Evolutionary conservation across 2,113 vertebrate genomes (phyloP).

Genomic region (Colaptes auratus): DNA sequence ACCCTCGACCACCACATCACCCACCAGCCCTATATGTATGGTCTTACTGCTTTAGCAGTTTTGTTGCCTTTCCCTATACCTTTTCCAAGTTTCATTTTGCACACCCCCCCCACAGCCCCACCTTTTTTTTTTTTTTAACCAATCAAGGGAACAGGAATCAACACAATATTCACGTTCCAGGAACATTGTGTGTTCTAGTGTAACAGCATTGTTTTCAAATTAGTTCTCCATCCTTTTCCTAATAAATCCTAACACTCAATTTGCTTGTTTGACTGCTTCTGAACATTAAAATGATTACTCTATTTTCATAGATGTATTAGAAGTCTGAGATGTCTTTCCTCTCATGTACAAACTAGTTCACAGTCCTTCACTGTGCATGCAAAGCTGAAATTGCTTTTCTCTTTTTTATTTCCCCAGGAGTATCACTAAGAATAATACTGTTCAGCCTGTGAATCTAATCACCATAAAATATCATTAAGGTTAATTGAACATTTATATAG

Average conservation of each 20-base stretch:
- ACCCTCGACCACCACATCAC: no score
- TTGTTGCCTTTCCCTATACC: neutral
- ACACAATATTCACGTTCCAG: neutral
- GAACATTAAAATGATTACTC: conserved; percentile 51
- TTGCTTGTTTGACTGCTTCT: conserved; percentile 57
- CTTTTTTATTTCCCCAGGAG: conserved; percentile 19
- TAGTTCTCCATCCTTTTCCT: conserved; percentile 4
- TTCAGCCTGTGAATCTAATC: conserved; percentile 47
- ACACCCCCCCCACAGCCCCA: no score
- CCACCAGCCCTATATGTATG: no score
- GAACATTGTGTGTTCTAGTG: conserved; percentile 33
- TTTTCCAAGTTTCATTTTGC: neutral
- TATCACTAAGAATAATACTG: conserved; percentile 44
- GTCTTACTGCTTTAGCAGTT: neutral
- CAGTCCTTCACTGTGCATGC: conserved; percentile 31
- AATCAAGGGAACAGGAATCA: neutral
- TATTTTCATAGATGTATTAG: conserved; percentile 22
- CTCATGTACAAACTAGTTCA: neutral
- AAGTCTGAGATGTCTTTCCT: conserved; percentile 19
- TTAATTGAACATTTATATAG: conserved; percentile 56
- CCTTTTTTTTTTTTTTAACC: neutral
- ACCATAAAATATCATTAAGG: conserved; percentile 52
- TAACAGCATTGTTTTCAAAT: neutral
- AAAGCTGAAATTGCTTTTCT: conserved; percentile 53
- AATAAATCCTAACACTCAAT: conserved; percentile 57